Conservation (phyloP, 1,140 invertebrate species). For the Anastatus disparis region DNA sequence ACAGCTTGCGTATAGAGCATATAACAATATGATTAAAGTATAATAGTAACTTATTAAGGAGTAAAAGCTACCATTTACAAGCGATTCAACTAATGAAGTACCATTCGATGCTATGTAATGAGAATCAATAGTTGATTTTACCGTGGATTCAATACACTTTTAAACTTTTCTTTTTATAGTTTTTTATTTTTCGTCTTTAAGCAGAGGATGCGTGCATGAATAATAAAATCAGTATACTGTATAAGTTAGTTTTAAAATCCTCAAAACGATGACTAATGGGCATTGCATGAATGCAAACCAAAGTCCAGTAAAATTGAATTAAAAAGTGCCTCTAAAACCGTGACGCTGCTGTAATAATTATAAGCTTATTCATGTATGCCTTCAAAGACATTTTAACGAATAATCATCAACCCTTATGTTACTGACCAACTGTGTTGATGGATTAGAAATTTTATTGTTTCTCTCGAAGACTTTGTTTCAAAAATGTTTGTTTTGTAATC, state of each 20-base stretch:
- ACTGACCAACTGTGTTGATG: too few species aligned
- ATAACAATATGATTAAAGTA: slow-evolving; percentile 4
- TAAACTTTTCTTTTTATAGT: too few species aligned
- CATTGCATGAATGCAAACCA: not conserved
- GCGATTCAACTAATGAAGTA: slow-evolving; percentile 44
- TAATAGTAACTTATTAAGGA: slow-evolving; percentile 43
- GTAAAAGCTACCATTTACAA: slow-evolving; percentile 39
- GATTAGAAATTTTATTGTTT: too few species aligned
- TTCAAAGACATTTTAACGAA: too few species aligned
- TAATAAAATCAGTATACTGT: too few species aligned
- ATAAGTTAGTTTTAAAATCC: slow-evolving; percentile 8
- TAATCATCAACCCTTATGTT: too few species aligned
- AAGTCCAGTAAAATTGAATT: slow-evolving; percentile 31
- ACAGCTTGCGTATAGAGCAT: too few species aligned
- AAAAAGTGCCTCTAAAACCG: slow-evolving; percentile 6
- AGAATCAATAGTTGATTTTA: not conserved
- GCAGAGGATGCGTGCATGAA: too few species aligned
- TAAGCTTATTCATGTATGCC: slow-evolving; percentile 18
- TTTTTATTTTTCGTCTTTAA: too few species aligned
- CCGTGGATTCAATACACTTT: too few species aligned
- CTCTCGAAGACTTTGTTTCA: too few species aligned
- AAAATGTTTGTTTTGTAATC: too few species aligned
- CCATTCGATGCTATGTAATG: not conserved
- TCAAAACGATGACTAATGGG: slow-evolving; percentile 41
- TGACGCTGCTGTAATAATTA: slow-evolving; percentile 24